Percentiles rank a stretch among this genome's conserved stretches.
These are phyloP conservation scores for Probosciger aterrimus DNA, from an alignment of 2,113 vertebrate species.

Conservation along the genomic window DNA sequence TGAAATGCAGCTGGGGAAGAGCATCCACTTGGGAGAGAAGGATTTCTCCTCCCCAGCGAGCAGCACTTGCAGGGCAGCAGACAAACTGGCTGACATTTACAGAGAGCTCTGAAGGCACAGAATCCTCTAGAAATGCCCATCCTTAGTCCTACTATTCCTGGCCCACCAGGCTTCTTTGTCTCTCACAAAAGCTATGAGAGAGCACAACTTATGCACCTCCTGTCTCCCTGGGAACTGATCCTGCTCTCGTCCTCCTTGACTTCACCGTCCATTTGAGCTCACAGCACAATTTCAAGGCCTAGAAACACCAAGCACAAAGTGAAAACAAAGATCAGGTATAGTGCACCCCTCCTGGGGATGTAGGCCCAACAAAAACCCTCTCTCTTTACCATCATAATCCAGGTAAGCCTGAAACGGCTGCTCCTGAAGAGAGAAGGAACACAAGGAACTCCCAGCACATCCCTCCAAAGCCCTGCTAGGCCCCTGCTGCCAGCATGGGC, in stretches of 20 bases:
- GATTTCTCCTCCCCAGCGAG: neutral
- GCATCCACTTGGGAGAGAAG: neutral
- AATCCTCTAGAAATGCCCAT: neutral
- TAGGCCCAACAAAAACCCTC: neutral
- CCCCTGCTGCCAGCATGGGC: neutral
- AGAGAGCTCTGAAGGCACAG: neutral
- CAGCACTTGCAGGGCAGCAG: constrained; percentile 10
- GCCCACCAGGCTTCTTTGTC: neutral
- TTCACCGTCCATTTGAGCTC: neutral
- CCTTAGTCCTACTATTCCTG: neutral
- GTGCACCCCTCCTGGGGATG: neutral
- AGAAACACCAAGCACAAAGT: neutral
- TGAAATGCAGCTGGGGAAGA: neutral
- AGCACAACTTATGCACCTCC: neutral
- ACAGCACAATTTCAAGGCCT: neutral
- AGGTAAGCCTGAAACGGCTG: neutral
- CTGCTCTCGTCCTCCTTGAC: neutral
- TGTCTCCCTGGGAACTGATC: constrained; percentile 2
- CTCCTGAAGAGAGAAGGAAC: neutral
- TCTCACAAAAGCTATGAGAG: neutral
- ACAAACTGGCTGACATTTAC: constrained; percentile 20
- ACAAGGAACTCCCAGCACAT: neutral
- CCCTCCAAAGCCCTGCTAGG: neutral
- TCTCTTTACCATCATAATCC: neutral
- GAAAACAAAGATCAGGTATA: neutral